Evolutionary conservation across 1,140 invertebrate genomes (phyloP).

Genomic region (Episyrphus balteatus): DNA sequence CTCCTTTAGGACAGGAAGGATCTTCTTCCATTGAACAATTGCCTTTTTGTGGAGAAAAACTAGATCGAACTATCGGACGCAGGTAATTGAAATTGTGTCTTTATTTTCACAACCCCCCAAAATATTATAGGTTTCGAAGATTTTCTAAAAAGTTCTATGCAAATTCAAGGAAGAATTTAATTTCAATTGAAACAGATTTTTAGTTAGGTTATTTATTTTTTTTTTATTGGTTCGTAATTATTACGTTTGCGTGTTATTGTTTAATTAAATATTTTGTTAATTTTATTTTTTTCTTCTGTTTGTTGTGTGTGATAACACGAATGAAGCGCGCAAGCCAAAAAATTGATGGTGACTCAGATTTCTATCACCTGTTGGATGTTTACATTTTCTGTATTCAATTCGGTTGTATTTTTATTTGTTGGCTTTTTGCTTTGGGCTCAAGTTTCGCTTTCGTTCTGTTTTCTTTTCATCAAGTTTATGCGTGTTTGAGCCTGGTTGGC

Average conservation of each 20-base stretch:
- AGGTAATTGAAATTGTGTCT: conserved; percentile 14
- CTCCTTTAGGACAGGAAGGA: conserved; percentile 1
- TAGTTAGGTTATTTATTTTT: not conserved
- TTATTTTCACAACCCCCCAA: not conserved
- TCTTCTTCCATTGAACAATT: conserved; percentile 10
- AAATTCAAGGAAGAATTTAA: not conserved
- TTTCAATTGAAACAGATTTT: not conserved
- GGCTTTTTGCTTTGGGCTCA: no score
- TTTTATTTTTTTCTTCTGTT: conserved; percentile 7
- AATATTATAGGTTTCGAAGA: not conserved
- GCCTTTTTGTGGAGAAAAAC: conserved; percentile 21
- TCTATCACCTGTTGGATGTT: no score
- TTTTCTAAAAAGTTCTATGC: not conserved
- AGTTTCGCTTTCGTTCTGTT: no score
- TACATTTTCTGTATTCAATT: no score
- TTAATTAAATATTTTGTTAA: conserved; percentile 7
- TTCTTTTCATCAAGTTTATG: no score
- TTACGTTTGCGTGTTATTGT: conserved; percentile 6
- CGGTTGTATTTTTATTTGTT: no score
- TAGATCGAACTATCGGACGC: conserved; percentile 24
- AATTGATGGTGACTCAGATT: no score
- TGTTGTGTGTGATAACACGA: no score
- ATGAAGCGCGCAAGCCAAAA: no score
- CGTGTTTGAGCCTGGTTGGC: no score
- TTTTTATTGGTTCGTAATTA: not conserved